These are phyloP conservation scores for Pimephales promelas DNA, from an alignment of 2,113 vertebrate species.

Conservation along the genomic window DNA sequence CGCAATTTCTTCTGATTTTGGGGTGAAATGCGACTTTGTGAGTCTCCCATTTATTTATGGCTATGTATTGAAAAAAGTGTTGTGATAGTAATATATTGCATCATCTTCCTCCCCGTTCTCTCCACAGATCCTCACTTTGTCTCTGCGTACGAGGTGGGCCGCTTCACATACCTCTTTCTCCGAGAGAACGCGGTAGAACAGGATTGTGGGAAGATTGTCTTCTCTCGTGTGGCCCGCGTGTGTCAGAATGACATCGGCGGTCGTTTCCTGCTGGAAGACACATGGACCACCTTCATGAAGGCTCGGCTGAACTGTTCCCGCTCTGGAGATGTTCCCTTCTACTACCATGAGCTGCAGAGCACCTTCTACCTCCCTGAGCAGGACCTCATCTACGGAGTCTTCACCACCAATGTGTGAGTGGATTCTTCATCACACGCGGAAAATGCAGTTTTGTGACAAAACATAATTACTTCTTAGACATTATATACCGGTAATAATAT, in stretches of 20 bases:
- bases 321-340: conserved; percentile 92
- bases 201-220: conserved; percentile 91
- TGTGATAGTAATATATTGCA: neutral
- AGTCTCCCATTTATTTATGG: neutral
- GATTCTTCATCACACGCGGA: neutral
- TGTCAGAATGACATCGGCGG: conserved; percentile 96
- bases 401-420: conserved; percentile 94
- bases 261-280: conserved; percentile 92
- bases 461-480: too few relatives aligned
- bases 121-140: conserved; percentile 91
- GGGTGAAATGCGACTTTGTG: neutral
- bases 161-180: conserved; percentile 94
- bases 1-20: neutral
- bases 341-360: conserved; percentile 93
- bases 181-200: conserved; percentile 92
- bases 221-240: conserved; percentile 91
- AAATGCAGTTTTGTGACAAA: neutral
- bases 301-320: conserved; percentile 93
- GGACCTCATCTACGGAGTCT: conserved; percentile 93
- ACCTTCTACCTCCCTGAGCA: conserved; percentile 91
- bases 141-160: conserved; percentile 90
- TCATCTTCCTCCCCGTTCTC: neutral
- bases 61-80: neutral
- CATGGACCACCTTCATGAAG: conserved; percentile 99
- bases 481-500: too few relatives aligned